Base-by-base conservation (phyloP, 2,888 invertebrate species). In the Nephrotoma flavescens region DNA sequence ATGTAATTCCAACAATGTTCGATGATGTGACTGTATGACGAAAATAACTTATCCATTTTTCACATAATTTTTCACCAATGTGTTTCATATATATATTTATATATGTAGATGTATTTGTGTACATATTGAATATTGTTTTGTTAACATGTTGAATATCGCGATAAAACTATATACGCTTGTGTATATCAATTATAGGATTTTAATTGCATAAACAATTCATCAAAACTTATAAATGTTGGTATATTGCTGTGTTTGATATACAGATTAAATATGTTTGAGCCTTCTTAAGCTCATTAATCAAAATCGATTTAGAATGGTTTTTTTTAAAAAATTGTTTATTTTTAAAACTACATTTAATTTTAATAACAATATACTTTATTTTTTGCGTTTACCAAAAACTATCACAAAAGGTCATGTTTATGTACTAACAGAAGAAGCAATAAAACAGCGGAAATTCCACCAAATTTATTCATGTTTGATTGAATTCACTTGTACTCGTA, bases 1-100 rank as follows among this genome's bases (percentile, higher is more conserved):
- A 84, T 84, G 84, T 84, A 84, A 84, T 84, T 84, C 42, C 84
- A 84, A 84, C 84, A 84, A 84, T 84, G 84, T 84, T 42, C 84
- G 42, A 84, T 84, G 84, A 84, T 84, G 83, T 19, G 57, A 31
- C 71, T 31, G 31, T 71, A 71, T 71, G 71, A 71, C 71, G 71
- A 71, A 71, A 71, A 71, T 71, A 71, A 71, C 71, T 71, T 31
- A 71, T 71, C 71, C 71, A 71, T 71, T 71, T 31, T 71, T 71
- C 71, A 71, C 71, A 71, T 71, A 71, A 71, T 71, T 31, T 71
- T 71, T 71, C 71, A 71, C 71, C 71, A 71, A 71, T 71, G 5
- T 11, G 71, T 71, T 52, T 71, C 31, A 71, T 71, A 71, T 71
- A 71, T 15, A 15, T 57, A 57, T 5, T 5, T 31, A 31, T 15